These are phyloP conservation scores for Falco rusticolus DNA, from an alignment of 2,797 vertebrate species.

Conservation along the genomic window DNA sequence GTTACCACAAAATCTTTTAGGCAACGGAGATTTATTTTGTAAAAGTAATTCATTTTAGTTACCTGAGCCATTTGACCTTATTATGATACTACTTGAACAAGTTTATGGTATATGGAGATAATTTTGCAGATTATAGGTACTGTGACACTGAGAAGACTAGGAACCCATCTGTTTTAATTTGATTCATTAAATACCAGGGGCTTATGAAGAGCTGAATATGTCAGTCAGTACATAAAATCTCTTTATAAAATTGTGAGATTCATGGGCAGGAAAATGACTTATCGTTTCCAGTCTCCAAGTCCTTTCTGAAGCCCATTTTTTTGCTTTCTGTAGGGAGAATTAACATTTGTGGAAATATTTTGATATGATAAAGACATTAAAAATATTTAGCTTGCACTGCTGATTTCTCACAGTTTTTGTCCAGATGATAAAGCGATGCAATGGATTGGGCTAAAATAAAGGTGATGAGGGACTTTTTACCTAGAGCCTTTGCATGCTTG, in stretches of 20 bases:
- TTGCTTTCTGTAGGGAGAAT: not conserved
- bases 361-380: not conserved
- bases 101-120: not conserved
- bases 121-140: not conserved
- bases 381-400: not conserved
- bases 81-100: not conserved
- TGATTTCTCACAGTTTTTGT: not conserved
- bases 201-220: not conserved
- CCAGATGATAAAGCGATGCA: not conserved
- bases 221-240: not conserved
- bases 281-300: not conserved
- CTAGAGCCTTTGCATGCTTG: not conserved
- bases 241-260: not conserved
- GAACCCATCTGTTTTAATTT: not conserved
- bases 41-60: not conserved
- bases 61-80: not conserved
- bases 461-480: conserved; percentile 4
- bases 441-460: not conserved
- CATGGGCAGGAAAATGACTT: not conserved
- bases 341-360: not conserved
- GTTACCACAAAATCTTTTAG: not conserved
- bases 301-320: not conserved
- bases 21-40: not conserved
- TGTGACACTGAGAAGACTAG: not conserved
- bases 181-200: not conserved